These are phyloP conservation scores for Aplysia californica DNA, from an alignment of 1,140 invertebrate genomes.

Conservation along the genomic window DNA sequence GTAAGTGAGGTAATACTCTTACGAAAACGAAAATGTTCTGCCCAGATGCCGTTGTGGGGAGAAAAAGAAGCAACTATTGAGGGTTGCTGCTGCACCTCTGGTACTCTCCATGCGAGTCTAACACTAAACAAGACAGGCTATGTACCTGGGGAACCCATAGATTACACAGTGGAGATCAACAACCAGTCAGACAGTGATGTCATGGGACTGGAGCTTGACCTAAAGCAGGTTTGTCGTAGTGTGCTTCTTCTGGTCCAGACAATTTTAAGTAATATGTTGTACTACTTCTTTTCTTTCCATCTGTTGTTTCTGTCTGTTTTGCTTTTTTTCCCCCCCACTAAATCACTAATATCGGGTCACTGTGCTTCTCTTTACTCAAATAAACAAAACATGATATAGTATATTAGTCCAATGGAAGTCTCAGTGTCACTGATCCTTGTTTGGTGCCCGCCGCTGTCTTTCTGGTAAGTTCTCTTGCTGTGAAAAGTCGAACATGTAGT, in stretches of 20 bases:
- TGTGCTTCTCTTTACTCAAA: too few relatives aligned
- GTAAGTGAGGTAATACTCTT: too few relatives aligned
- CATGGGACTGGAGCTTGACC: conserved; percentile 37
- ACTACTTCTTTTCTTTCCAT: background rate
- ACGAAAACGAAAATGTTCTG: too few relatives aligned
- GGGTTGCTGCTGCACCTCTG: conserved; percentile 53
- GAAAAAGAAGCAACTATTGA: conserved; percentile 46
- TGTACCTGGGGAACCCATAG: conserved; percentile 56
- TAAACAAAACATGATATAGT: too few relatives aligned
- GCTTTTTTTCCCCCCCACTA: background rate
- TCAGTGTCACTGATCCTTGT: background rate
- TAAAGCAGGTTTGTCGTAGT: conserved; percentile 47
- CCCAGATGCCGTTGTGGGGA: conserved; percentile 49
- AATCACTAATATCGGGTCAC: background rate
- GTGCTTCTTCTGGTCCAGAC: background rate
- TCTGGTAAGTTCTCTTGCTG: too few relatives aligned
- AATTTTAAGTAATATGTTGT: background rate
- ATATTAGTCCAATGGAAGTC: background rate
- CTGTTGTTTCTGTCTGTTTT: too few relatives aligned
- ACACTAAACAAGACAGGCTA: conserved; percentile 51
- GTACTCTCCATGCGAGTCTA: conserved; percentile 37
- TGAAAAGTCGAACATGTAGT: too few relatives aligned
- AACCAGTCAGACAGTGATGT: conserved; percentile 49
- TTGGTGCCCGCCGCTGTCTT: too few relatives aligned
- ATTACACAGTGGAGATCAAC: conserved; percentile 44